A percentile compares a stretch with the other conserved stretches of the same genome.
These are phyloP conservation scores for Barypeithes pellucidus DNA, from an alignment of 2,888 invertebrate genomes.

Conservation along the genomic window DNA sequence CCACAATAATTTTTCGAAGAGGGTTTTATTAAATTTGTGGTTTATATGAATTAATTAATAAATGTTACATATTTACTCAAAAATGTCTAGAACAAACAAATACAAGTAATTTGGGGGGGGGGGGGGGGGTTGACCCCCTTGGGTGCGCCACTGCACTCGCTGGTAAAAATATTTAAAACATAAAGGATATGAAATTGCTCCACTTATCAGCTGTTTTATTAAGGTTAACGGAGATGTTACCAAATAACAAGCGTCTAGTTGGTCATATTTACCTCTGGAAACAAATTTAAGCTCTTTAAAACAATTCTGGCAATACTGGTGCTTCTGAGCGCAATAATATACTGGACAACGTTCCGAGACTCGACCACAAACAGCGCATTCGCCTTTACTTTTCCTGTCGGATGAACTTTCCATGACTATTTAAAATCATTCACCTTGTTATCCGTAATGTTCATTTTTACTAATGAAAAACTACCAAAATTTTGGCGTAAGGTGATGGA, in stretches of 20 bases:
- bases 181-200: too few relatives aligned
- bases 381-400: conserved; percentile 57
- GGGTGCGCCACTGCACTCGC: too few relatives aligned
- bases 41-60: too few relatives aligned
- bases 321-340: conserved; percentile 64
- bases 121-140: too few relatives aligned
- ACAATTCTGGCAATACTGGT: conserved; percentile 65
- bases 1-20: too few relatives aligned
- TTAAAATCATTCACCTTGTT: conserved; percentile 23
- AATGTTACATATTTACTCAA: too few relatives aligned
- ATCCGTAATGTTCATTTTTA: conserved; percentile 36
- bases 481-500: conserved; percentile 39
- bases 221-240: too few relatives aligned
- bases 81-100: too few relatives aligned
- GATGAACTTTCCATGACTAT: conserved; percentile 55
- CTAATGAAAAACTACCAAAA: conserved; percentile 50
- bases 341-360: conserved; percentile 64
- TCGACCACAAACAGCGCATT: conserved; percentile 64
- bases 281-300: conserved; percentile 60
- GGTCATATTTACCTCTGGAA: conserved; percentile 58
- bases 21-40: too few relatives aligned
- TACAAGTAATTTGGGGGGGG: too few relatives aligned
- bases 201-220: too few relatives aligned
- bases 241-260: background rate
- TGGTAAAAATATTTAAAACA: too few relatives aligned